These are phyloP conservation scores for Atherix ibis DNA, from an alignment of 2,888 invertebrate species.

Conservation along the genomic window DNA sequence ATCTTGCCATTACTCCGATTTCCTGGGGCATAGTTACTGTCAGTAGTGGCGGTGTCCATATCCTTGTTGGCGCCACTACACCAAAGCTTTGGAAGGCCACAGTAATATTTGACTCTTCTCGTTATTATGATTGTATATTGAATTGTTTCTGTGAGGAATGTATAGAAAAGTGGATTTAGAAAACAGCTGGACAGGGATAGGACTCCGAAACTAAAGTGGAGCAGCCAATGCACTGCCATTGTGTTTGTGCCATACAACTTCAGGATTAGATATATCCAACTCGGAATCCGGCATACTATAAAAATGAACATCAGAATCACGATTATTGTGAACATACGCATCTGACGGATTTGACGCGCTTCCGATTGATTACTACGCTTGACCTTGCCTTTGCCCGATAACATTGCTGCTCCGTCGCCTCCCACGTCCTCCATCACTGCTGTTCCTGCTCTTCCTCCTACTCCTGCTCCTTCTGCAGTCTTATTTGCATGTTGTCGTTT, in stretches of 20 bases:
- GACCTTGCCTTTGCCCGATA: no score
- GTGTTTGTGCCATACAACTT: slow-evolving; percentile 27
- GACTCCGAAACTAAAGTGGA: slow-evolving; percentile 35
- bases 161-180: slow-evolving; percentile 43
- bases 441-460: no score
- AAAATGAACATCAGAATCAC: slow-evolving; percentile 39
- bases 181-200: slow-evolving; percentile 38
- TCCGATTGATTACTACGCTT: no score
- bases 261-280: slow-evolving; percentile 37
- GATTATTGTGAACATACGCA: slow-evolving; percentile 40
- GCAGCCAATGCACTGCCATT: slow-evolving; percentile 29
- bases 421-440: no score
- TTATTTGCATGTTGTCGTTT: not conserved
- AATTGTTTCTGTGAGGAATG: slow-evolving; percentile 39
- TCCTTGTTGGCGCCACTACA: not conserved
- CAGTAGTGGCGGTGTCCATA: not conserved
- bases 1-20: slow-evolving; percentile 2
- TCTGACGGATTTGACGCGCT: no score
- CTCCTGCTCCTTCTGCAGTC: not conserved
- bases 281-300: slow-evolving; percentile 36
- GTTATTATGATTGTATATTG: slow-evolving; percentile 14
- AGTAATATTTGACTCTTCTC: slow-evolving; percentile 11
- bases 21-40: not conserved
- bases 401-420: no score
- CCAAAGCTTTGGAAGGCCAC: slow-evolving; percentile 10